Evolutionary conservation across 2,888 invertebrate species (phyloP).

Genomic region (Auanema freiburgensis): DNA sequence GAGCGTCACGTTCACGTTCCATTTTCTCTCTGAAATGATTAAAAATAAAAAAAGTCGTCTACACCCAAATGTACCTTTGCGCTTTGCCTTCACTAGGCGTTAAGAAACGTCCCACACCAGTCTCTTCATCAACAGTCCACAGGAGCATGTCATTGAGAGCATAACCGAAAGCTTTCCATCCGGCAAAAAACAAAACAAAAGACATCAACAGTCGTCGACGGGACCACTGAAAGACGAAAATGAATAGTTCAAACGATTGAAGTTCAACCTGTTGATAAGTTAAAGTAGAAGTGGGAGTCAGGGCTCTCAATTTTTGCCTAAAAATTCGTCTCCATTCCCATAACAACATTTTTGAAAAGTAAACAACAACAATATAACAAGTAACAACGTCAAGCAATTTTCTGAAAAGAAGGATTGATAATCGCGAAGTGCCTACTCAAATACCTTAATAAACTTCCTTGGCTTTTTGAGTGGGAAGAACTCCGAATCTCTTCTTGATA

Average conservation of each 20-base stretch:
- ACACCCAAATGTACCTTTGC: conserved; percentile 25
- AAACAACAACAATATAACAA: conserved; percentile 8
- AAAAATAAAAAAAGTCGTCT: background rate
- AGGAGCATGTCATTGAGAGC: conserved; percentile 51
- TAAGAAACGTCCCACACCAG: conserved; percentile 41
- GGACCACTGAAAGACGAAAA: conserved; percentile 38
- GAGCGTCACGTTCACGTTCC: conserved; percentile 34
- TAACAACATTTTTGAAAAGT: conserved; percentile 28
- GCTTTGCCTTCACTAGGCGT: conserved; percentile 46
- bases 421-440: background rate
- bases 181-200: conserved; percentile 54
- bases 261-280: conserved; percentile 45
- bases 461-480: conserved; percentile 83
- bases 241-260: conserved; percentile 1
- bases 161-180: conserved; percentile 56
- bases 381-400: background rate
- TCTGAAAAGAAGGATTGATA: background rate
- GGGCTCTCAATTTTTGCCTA: conserved; percentile 46
- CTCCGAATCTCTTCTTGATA: conserved; percentile 84
- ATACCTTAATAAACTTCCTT: conserved; percentile 50
- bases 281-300: conserved; percentile 40
- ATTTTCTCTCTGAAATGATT: conserved; percentile 30
- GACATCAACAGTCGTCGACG: conserved; percentile 50
- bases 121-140: conserved; percentile 45
- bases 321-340: conserved; percentile 52